These are phyloP conservation scores for Liolophura sinensis DNA, from an alignment of 1,140 invertebrate genomes.

Conservation along the genomic window DNA sequence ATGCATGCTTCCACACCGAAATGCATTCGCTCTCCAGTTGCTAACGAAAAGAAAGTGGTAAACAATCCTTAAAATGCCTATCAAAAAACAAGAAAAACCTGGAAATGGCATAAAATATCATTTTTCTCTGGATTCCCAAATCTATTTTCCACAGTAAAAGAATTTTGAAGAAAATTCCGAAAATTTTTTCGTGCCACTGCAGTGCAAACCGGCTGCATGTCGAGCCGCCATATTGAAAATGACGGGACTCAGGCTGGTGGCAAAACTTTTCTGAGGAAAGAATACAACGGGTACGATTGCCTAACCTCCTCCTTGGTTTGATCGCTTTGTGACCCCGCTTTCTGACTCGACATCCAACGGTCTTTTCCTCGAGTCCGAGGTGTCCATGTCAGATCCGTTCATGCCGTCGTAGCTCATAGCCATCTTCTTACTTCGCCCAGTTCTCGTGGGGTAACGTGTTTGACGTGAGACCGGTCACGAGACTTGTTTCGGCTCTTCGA, in stretches of 20 bases:
- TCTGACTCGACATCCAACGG: slow-evolving; percentile 83
- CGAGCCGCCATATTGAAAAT: slow-evolving; percentile 51
- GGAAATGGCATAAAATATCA: too few relatives aligned
- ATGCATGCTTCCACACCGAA: slow-evolving; percentile 38
- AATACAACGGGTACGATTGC: slow-evolving; percentile 31
- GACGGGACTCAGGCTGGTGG: slow-evolving; percentile 20
- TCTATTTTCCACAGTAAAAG: too few relatives aligned
- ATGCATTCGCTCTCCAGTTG: too few relatives aligned
- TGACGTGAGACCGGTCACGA: slow-evolving; percentile 32
- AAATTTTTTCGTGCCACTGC: slow-evolving; percentile 25
- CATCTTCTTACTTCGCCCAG: slow-evolving; percentile 37
- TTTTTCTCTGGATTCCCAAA: too few relatives aligned
- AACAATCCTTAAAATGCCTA: too few relatives aligned
- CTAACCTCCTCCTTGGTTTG: slow-evolving; percentile 83
- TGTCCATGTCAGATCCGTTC: slow-evolving; percentile 57
- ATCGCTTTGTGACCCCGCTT: slow-evolving; percentile 84
- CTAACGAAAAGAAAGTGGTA: too few relatives aligned
- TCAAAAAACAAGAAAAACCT: too few relatives aligned
- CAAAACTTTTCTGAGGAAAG: slow-evolving; percentile 19
- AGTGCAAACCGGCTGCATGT: slow-evolving; percentile 27
- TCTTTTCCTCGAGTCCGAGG: slow-evolving; percentile 70
- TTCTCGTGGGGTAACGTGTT: slow-evolving; percentile 41
- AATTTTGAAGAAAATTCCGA: slow-evolving; percentile 24
- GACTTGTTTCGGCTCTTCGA: slow-evolving; percentile 22
- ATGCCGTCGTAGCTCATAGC: slow-evolving; percentile 55